A percentile compares a stretch with the other conserved stretches of the same genome.
These are phyloP conservation scores for Lasioglossum oenotherae DNA, from an alignment of 2,888 invertebrate species.

Conservation along the genomic window DNA sequence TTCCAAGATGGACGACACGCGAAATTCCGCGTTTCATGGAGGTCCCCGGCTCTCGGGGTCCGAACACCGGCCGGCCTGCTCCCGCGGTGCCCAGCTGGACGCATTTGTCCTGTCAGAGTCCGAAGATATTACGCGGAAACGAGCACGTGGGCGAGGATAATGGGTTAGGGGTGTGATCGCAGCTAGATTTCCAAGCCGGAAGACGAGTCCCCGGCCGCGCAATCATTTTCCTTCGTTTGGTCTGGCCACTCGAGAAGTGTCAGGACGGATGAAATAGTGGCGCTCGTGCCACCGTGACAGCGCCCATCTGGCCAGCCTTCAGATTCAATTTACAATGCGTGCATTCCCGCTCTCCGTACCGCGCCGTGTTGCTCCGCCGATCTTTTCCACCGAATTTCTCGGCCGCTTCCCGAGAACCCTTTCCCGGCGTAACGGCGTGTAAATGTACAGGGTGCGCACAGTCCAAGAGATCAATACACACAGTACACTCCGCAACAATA, in stretches of 20 bases:
- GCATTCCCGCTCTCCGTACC: not conserved
- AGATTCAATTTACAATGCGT: slow-evolving; percentile 79
- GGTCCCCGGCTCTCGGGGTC: slow-evolving; percentile 15
- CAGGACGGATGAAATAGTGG: slow-evolving; percentile 76
- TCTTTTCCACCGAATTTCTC: not conserved
- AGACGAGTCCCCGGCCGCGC: slow-evolving; percentile 66
- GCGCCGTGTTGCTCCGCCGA: not conserved
- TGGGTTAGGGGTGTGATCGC: slow-evolving; percentile 73
- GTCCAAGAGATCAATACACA: not conserved
- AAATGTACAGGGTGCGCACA: not conserved
- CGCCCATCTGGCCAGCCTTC: slow-evolving; percentile 77
- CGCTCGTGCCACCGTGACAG: slow-evolving; percentile 75
- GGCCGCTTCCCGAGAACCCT: not conserved
- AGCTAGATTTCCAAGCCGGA: slow-evolving; percentile 73
- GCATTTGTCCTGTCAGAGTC: slow-evolving; percentile 65
- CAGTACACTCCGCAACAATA: no score
- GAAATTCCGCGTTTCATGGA: slow-evolving; percentile 46
- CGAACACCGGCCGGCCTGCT: slow-evolving; percentile 39
- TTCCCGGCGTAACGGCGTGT: not conserved
- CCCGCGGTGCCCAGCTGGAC: slow-evolving; percentile 64
- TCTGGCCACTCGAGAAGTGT: slow-evolving; percentile 66
- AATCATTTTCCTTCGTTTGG: slow-evolving; percentile 76
- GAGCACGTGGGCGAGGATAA: slow-evolving; percentile 72
- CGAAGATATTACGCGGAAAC: slow-evolving; percentile 67
- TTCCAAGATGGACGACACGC: slow-evolving; percentile 46